Conservation (phyloP, 2,113 vertebrate genomes). For the Eulemur rufifrons region DNA sequence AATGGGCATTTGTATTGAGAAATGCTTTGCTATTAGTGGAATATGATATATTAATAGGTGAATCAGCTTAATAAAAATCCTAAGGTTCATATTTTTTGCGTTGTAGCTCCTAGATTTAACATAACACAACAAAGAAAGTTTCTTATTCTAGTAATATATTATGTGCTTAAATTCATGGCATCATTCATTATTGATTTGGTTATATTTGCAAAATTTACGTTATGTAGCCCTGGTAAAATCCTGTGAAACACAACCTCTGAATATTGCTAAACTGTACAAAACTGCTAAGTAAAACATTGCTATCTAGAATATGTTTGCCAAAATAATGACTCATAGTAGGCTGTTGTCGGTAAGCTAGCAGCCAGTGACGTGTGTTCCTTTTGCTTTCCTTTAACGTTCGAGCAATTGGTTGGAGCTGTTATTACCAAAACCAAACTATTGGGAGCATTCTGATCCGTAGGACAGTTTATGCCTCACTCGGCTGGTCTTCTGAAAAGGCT, state of each 20-base stretch:
- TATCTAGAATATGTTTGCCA: conserved; percentile 63
- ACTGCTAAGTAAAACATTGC: conserved; percentile 72
- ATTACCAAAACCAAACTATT: conserved; percentile 28
- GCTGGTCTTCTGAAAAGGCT: neutral
- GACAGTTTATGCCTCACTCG: neutral
- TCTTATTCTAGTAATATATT: neutral
- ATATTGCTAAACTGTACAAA: conserved; percentile 46
- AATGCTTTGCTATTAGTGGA: conserved; percentile 25
- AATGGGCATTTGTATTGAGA: neutral
- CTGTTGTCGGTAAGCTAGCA: conserved; percentile 54
- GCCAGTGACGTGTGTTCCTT: conserved; percentile 61
- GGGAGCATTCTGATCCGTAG: neutral
- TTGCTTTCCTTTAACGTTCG: conserved; percentile 20
- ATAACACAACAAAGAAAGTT: neutral
- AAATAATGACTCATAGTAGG: conserved; percentile 66
- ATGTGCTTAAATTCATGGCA: neutral
- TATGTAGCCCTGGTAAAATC: neutral
- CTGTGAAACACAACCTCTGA: conserved; percentile 33
- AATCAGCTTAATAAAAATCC: neutral
- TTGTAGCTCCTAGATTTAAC: neutral
- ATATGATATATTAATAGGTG: neutral
- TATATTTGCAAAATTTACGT: neutral
- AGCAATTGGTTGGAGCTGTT: neutral
- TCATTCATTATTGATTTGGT: conserved; percentile 1
- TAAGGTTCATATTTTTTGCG: neutral